A percentile compares a stretch with the other conserved stretches of the same genome.
Evolutionary conservation across 35 echinoderm and acorn worm species (phyloP).

Genomic region (Ptychodera flava): DNA sequence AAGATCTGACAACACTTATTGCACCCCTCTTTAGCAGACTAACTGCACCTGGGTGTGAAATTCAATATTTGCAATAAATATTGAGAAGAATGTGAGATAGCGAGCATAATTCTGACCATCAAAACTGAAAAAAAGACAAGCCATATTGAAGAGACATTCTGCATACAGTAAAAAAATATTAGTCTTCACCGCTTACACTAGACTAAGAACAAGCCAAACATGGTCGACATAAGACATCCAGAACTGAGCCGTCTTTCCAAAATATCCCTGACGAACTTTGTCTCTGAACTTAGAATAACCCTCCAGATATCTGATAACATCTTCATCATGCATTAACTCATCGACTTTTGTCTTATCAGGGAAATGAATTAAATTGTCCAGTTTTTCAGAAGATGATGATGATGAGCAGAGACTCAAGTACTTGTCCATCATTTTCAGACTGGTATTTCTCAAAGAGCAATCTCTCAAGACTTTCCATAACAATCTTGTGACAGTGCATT

Average conservation of each 20-base stretch:
- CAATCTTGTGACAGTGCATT: too few species aligned
- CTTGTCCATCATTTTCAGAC: slow-evolving; percentile 2
- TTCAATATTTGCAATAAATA: too few species aligned
- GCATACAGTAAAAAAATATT: not conserved
- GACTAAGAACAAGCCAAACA: not conserved
- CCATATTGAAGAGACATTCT: not conserved
- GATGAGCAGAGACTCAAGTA: too few species aligned
- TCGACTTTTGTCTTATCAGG: too few species aligned
- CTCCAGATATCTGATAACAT: not conserved
- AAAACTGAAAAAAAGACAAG: too few species aligned
- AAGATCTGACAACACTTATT: not conserved
- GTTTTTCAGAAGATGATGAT: too few species aligned
- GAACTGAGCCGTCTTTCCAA: not conserved
- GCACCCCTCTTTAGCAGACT: not conserved
- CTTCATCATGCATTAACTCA: too few species aligned
- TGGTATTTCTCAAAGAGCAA: slow-evolving; percentile 2
- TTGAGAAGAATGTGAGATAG: too few species aligned
- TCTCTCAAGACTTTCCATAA: too few species aligned
- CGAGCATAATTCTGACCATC: too few species aligned
- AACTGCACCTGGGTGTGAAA: not conserved
- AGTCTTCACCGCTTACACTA: not conserved
- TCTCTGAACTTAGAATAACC: not conserved
- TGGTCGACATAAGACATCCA: slow-evolving; percentile 6
- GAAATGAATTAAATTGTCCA: too few species aligned
- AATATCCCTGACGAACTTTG: not conserved